Evolutionary conservation across 2,888 invertebrate species (phyloP).

Genomic region (Napeogenes sylphis): DNA sequence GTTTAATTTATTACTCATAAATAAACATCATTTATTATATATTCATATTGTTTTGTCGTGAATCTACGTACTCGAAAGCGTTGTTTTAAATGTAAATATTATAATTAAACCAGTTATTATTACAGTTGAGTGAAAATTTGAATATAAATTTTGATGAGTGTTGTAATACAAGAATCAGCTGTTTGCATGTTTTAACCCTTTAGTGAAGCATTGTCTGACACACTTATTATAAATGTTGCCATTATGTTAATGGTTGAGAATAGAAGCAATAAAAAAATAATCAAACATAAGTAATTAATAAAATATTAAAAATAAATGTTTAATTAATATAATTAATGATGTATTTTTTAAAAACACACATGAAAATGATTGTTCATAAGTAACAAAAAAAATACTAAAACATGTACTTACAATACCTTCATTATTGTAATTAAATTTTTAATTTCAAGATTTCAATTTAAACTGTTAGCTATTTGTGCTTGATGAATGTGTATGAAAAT

Average conservation of each 20-base stretch:
- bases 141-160: constrained; percentile 23
- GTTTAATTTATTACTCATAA: constrained; percentile 22
- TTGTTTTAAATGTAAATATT: constrained; percentile 21
- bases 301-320: too few relatives aligned
- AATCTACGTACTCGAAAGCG: constrained; percentile 12
- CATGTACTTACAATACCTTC: too few relatives aligned
- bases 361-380: too few relatives aligned
- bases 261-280: not conserved
- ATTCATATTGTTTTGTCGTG: constrained; percentile 20
- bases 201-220: constrained; percentile 25
- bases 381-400: too few relatives aligned
- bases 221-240: constrained; percentile 31
- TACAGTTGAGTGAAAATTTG: constrained; percentile 20
- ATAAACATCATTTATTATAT: constrained; percentile 21
- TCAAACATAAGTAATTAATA: constrained; percentile 9
- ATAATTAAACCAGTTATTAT: constrained; percentile 20
- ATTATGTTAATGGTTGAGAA: constrained; percentile 16
- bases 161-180: constrained; percentile 38
- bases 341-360: too few relatives aligned
- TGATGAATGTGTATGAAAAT: too few relatives aligned
- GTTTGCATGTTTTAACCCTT: constrained; percentile 39
- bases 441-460: too few relatives aligned
- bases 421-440: too few relatives aligned
- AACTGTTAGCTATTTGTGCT: too few relatives aligned
- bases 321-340: too few relatives aligned